These are phyloP conservation scores for Caenorhabditis uteleia DNA, from an alignment of 2,888 invertebrate species.

Conservation along the genomic window DNA sequence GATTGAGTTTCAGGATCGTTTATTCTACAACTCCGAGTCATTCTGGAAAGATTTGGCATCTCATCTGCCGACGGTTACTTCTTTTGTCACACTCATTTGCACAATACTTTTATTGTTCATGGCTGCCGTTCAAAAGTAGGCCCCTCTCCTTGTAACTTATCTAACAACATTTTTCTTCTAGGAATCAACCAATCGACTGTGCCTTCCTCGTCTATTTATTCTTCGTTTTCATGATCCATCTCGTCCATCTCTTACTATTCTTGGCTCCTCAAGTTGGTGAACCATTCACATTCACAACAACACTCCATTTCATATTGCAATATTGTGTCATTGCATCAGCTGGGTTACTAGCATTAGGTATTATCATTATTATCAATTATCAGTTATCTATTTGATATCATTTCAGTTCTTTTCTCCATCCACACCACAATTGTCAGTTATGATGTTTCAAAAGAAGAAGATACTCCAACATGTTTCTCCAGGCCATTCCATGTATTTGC, in stretches of 20 bases:
- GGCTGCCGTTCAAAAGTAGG: constrained; percentile 58
- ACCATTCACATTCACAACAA: constrained; percentile 46
- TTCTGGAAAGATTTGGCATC: constrained; percentile 43
- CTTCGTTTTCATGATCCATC: constrained; percentile 55
- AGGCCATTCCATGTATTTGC: constrained; percentile 31
- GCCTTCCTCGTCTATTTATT: constrained; percentile 60
- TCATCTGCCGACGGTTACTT: constrained; percentile 57
- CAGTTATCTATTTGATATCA: neutral
- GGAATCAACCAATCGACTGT: constrained; percentile 55
- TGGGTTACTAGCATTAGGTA: constrained; percentile 28
- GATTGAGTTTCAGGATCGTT: no score
- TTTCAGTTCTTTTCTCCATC: constrained; percentile 31
- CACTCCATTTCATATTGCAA: constrained; percentile 50
- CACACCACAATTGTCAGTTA: constrained; percentile 27
- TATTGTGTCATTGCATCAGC: constrained; percentile 49
- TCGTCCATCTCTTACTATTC: constrained; percentile 52
- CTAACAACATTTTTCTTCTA: constrained; percentile 17
- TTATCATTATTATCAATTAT: neutral
- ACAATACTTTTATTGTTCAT: constrained; percentile 59
- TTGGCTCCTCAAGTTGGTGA: constrained; percentile 57
- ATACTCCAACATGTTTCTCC: constrained; percentile 23
- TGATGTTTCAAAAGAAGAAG: constrained; percentile 19
- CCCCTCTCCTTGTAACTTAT: neutral
- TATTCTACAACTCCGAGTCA: constrained; percentile 46
- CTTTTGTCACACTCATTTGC: constrained; percentile 50